Evolutionary conservation across 1,140 invertebrate species (phyloP), one percentile per base, ranked within the genome.

Genomic region (Pomacea maculata): DNA sequence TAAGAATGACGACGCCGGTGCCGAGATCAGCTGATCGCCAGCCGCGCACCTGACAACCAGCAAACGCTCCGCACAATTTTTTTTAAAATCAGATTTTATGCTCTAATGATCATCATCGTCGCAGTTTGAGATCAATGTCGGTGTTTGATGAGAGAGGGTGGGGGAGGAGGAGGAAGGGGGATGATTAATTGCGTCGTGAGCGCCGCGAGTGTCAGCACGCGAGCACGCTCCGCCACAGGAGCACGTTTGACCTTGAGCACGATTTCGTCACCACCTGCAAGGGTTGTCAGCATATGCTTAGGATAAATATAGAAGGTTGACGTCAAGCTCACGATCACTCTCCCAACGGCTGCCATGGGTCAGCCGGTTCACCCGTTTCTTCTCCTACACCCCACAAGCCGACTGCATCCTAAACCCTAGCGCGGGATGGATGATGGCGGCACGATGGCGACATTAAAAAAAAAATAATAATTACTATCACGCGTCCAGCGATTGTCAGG

Each of bases 201-300:
- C 34, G 34, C 34, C 34, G 34, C 34, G 1, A 11, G 15, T 61
- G 11, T 61, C 57, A 61, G 57, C 15, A 61, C 9, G 57, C 57
- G 57, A 61, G 57, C 57, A 61, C 57, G 57, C 1, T 61, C 57
- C 3, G 11, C 57, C 11, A 17, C 57, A 11, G 11, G 57, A 57
- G 61, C 54, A 78, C 15, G 64, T 19, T n/a, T 21, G 63, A 78
- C 45, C 45, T 67, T 54, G 76, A 21, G 4, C 29, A 25, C 45
- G 54, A 57, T 67, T 45, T 70, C 76, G 61, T 67, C 76, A 78
- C 64, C 64, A 68, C 67, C 12, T 11, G 15, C 15, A 61, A 34
- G 76, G 64, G n/a, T 14, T 78, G 67, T 67, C 45, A 68, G 64
- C 67, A 78, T 78, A 29, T 63, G 67, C 54, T 67, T 34, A 63